phyloP scores from a whole-genome alignment of 1,140 invertebrate species.

The Plutomurus gul region DNA sequence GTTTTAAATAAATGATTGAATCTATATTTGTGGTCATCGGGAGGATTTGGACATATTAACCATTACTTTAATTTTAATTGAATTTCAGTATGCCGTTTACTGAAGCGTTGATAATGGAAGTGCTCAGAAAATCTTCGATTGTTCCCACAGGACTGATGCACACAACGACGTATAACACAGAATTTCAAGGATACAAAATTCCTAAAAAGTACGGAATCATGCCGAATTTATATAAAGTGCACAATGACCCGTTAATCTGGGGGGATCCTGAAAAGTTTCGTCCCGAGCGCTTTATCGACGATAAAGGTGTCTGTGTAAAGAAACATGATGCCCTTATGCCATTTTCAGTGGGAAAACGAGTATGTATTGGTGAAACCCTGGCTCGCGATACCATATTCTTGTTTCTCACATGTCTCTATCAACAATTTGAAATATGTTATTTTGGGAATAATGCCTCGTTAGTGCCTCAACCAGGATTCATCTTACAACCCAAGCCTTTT shows the following conservation, averaged over 20 bases:
- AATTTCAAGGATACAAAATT: slow-evolving; percentile 56
- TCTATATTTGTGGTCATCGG: no score
- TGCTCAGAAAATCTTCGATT: slow-evolving; percentile 20
- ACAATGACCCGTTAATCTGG: slow-evolving; percentile 58
- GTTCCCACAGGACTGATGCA: slow-evolving; percentile 36
- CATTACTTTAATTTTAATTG: background rate
- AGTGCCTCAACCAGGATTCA: background rate
- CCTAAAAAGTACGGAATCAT: slow-evolving; percentile 57
- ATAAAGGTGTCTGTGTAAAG: background rate
- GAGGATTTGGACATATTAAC: background rate
- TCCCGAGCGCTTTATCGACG: slow-evolving; percentile 60
- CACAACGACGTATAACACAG: slow-evolving; percentile 36
- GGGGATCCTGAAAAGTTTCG: slow-evolving; percentile 58
- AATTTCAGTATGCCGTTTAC: slow-evolving; percentile 42
- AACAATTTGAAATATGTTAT: background rate
- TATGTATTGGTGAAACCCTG: slow-evolving; percentile 2
- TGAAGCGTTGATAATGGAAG: slow-evolving; percentile 47
- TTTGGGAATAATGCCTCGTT: background rate
- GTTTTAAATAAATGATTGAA: background rate
- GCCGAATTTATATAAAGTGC: slow-evolving; percentile 56
- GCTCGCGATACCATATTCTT: background rate
- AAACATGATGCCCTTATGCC: slow-evolving; percentile 34
- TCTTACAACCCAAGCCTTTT: background rate
- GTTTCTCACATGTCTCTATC: slow-evolving; percentile 13
- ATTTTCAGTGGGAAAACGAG: slow-evolving; percentile 37